Base-by-base conservation (phyloP, 2,113 vertebrate genomes). In the Setophaga kirtlandii region DNA sequence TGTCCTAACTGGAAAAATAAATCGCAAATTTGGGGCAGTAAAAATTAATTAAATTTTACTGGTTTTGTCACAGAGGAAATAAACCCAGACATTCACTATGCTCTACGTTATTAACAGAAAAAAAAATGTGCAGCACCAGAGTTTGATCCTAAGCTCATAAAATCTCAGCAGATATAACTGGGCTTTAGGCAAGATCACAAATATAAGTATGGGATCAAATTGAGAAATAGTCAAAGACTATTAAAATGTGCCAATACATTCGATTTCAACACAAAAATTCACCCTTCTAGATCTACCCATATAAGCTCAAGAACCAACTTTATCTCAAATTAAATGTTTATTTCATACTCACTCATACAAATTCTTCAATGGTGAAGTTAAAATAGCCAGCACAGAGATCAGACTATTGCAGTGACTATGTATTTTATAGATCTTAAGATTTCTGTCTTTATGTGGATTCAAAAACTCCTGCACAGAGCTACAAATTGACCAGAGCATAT, bases 401-500 rank as follows among this genome's bases (percentile, higher is more conserved):
- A 99, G 98, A 92, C 98, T 98, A 88, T 99, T 98, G 96, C 99
- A 99, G 85, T 99, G 97, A 67, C 78, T 98, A 90, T 99, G 98
- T 96, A 99, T 99, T 96, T 98, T 98, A 87, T 85, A 98, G 42
- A 98, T 97, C 97, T 98, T 98, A 87, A 97, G 83, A 83, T 97
- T 92, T 90, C 81, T 96, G 69, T 96, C 96, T 89, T 97, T 88
- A 47, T 82, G 83, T 65, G 98, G 96, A 71, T 85, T 94, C 87
- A 99, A 74, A 95, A 99, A 97, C 76, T 98, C 97, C 90, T 98
- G 97, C 30, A 97, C 95, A 88, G 98, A 98, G 85, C 97, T 93
- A 87, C 98, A 99, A 89, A 99, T 65, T 78, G 99, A 99, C 99
- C 99, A 99, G 83, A 99, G 96, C 73, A 99, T 97, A 75, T 98